Evolutionary conservation across 2,797 vertebrate genomes (phyloP).

Genomic region (Oceanodroma leucorhoa): DNA sequence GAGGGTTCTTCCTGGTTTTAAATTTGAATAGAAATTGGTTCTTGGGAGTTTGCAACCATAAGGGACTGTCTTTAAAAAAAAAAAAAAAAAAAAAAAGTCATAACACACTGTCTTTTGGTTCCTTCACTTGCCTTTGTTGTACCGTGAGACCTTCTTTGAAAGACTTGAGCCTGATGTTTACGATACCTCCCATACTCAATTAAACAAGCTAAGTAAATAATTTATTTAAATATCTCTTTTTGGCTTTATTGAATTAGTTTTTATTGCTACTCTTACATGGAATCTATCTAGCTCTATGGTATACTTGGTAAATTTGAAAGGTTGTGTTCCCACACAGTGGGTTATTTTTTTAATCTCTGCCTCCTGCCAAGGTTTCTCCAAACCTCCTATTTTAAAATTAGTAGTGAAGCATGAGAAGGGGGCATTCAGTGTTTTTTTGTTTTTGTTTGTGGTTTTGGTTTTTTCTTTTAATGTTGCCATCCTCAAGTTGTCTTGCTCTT

Average conservation of each 20-base stretch:
- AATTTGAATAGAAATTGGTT: background rate
- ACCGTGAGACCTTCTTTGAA: background rate
- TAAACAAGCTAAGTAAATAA: background rate
- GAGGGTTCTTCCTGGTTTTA: background rate
- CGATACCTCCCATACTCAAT: background rate
- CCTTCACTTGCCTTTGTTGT: background rate
- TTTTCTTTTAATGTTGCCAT: background rate
- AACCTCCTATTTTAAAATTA: conserved; percentile 14
- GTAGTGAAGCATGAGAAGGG: background rate
- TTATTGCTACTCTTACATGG: background rate
- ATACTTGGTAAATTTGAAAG: background rate
- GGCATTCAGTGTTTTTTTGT: background rate
- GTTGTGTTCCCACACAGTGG: background rate
- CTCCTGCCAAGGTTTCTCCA: conserved; percentile 12
- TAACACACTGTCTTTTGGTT: background rate
- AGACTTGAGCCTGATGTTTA: background rate
- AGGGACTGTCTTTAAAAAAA: background rate
- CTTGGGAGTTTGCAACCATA: background rate
- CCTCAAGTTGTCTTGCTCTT: background rate
- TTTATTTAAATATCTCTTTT: background rate
- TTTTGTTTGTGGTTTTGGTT: background rate
- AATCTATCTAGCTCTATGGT: background rate
- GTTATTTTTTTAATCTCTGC: conserved; percentile 6
- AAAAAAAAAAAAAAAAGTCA: background rate
- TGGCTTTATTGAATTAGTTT: background rate